Conservation (phyloP, 2,797 vertebrate genomes). For the Crocodylus rhombifer region DNA sequence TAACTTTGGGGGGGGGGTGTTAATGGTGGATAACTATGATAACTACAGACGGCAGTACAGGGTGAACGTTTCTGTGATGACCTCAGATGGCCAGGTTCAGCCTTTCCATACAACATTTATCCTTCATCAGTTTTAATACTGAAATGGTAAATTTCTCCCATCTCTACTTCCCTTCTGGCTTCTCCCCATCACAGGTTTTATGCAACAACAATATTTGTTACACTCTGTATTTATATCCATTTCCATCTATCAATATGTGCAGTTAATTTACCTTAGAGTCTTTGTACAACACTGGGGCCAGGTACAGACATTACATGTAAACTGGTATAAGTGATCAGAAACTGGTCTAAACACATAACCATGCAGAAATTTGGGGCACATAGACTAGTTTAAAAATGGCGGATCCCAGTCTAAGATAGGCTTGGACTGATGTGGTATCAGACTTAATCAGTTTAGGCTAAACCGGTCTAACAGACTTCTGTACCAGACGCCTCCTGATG, state of each 20-base stretch:
- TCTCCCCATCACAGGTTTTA: not conserved
- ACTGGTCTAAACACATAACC: too few relatives aligned
- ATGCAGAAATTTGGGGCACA: too few relatives aligned
- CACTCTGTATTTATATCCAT: slow-evolving; percentile 31
- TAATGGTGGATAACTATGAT: slow-evolving; percentile 4
- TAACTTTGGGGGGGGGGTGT: not conserved
- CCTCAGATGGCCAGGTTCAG: not conserved
- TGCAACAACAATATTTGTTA: slow-evolving; percentile 32
- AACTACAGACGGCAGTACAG: slow-evolving; percentile 6
- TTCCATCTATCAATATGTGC: slow-evolving; percentile 8
- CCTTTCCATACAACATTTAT: not conserved
- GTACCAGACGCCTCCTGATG: too few relatives aligned
- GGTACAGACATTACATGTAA: too few relatives aligned
- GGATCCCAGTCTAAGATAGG: too few relatives aligned
- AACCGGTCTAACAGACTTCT: too few relatives aligned
- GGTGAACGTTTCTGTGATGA: not conserved
- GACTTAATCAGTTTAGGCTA: too few relatives aligned
- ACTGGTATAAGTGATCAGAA: too few relatives aligned
- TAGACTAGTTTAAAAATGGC: too few relatives aligned
- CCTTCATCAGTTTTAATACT: not conserved
- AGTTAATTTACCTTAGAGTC: slow-evolving; percentile 18
- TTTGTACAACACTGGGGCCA: slow-evolving; percentile 64
- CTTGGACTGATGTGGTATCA: too few relatives aligned
- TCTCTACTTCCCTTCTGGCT: slow-evolving; percentile 28
- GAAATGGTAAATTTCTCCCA: slow-evolving; percentile 23